These are phyloP conservation scores for Sabatieria punctata DNA, from an alignment of 2,888 invertebrate species.

Conservation along the genomic window DNA sequence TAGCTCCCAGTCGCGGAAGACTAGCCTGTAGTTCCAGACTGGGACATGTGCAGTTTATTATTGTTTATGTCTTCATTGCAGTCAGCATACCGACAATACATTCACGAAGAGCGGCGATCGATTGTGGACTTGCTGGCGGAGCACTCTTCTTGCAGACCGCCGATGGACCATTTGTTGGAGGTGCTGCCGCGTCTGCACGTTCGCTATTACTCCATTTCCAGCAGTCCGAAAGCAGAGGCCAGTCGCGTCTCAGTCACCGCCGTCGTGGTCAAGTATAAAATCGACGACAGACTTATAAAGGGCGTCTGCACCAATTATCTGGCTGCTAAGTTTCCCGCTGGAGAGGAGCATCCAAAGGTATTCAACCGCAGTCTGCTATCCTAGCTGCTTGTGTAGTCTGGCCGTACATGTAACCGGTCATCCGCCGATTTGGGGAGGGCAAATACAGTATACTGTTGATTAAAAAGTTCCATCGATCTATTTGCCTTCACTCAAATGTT, in stretches of 20 bases:
- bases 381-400: no score
- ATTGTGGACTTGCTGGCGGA: conserved; percentile 89
- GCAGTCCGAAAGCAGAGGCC: conserved; percentile 73
- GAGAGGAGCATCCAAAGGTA: not conserved
- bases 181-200: conserved; percentile 74
- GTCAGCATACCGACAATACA: conserved; percentile 67
- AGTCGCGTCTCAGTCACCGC: conserved; percentile 87
- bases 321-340: conserved; percentile 47
- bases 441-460: no score
- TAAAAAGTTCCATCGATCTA: no score
- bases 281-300: conserved; percentile 53
- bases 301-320: conserved; percentile 93
- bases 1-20: no score
- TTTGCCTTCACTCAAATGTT: no score
- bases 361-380: not conserved
- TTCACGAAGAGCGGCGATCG: conserved; percentile 69
- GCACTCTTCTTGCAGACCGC: conserved; percentile 71
- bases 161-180: conserved; percentile 87
- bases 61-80: no score
- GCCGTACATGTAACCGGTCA: no score
- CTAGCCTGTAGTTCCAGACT: no score
- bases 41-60: no score
- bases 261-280: conserved; percentile 75
- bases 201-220: conserved; percentile 85
- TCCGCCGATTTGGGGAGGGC: no score